Percentiles rank a stretch among this genome's conserved stretches.
These are phyloP conservation scores for Trachelus tabidus DNA, from an alignment of 2,888 invertebrate species.

Conservation along the genomic window DNA sequence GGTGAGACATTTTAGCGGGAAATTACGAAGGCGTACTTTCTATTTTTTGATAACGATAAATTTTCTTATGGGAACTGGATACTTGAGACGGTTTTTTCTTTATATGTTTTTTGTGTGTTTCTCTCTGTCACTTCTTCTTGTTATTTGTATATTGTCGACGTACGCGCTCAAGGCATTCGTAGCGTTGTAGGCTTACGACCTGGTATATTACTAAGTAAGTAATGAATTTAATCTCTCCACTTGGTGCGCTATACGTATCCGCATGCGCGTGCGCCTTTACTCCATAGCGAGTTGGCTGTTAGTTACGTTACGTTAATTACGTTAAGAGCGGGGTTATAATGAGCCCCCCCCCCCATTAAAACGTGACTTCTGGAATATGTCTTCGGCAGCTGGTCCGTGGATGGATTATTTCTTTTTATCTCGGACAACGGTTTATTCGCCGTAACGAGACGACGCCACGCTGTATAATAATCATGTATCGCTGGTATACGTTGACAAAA, in stretches of 20 bases:
- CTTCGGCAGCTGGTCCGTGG: slow-evolving; percentile 46
- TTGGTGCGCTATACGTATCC: slow-evolving; percentile 20
- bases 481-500: too few relatives aligned
- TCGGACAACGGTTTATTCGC: slow-evolving; percentile 36
- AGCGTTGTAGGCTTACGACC: background rate
- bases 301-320: slow-evolving; percentile 40
- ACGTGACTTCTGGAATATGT: slow-evolving; percentile 53
- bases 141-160: background rate
- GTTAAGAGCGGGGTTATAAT: slow-evolving; percentile 53
- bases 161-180: background rate
- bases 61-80: background rate
- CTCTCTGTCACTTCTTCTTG: background rate
- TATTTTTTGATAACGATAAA: background rate
- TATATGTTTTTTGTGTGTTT: too few relatives aligned
- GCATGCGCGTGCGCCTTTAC: slow-evolving; percentile 11
- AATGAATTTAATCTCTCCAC: slow-evolving; percentile 49
- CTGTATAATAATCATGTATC: slow-evolving; percentile 23
- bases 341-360: slow-evolving; percentile 47
- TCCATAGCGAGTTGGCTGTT: slow-evolving; percentile 33
- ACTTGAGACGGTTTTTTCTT: background rate
- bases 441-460: slow-evolving; percentile 33
- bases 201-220: slow-evolving; percentile 24
- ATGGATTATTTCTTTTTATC: slow-evolving; percentile 42
- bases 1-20: background rate
- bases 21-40: background rate